A percentile compares a stretch with the other conserved stretches of the same genome.
phyloP scores from a whole-genome alignment of 2,113 vertebrate species.

The Lontra canadensis region DNA sequence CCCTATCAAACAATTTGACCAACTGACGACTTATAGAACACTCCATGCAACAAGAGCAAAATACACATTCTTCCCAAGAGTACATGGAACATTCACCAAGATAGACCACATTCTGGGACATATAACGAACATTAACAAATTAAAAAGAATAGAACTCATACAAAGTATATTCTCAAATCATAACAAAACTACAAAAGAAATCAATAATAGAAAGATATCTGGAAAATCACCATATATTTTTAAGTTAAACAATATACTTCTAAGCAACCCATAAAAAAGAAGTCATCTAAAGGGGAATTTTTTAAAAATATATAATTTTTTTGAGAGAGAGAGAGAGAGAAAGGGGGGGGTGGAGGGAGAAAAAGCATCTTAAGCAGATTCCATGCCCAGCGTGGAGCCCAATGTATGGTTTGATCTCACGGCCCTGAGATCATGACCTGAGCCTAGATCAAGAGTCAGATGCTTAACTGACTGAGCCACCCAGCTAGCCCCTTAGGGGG shows the following conservation, averaged over 20 bases:
- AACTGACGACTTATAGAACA: background rate
- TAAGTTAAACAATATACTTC: background rate
- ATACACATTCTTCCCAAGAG: constrained; percentile 18
- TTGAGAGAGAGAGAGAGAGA: background rate
- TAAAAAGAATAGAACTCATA: background rate
- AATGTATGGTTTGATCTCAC: background rate
- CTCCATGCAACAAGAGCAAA: background rate
- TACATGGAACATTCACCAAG: background rate
- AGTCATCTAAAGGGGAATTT: background rate
- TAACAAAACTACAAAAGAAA: constrained; percentile 26
- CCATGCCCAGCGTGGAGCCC: background rate
- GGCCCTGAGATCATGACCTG: background rate
- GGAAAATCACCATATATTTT: background rate
- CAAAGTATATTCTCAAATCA: background rate
- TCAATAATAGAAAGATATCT: background rate
- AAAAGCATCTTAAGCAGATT: background rate
- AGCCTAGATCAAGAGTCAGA: background rate
- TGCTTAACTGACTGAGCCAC: background rate
- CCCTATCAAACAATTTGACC: background rate
- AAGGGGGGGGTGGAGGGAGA: no score
- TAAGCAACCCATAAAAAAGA: background rate
- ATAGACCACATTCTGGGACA: background rate
- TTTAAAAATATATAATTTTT: background rate
- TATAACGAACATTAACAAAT: background rate
- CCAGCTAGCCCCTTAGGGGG: background rate